phyloP scores from a whole-genome alignment of 2,888 invertebrate species.

The Acanthoscelides obtectus region DNA sequence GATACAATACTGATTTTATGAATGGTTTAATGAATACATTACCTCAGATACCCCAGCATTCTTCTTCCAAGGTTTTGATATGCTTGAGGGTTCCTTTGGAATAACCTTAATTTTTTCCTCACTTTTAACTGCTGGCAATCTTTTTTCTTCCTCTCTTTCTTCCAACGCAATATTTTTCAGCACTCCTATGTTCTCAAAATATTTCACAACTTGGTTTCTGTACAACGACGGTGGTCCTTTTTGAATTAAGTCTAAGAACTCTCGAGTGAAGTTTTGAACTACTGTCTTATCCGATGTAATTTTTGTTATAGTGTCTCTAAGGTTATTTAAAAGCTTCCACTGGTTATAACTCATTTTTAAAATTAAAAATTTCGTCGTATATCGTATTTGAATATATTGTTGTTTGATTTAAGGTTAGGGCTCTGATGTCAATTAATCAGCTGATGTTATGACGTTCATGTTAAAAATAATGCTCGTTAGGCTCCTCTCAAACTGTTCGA shows the following conservation, averaged over 20 bases:
- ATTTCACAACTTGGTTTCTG: slow-evolving; percentile 30
- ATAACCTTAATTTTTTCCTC: background rate
- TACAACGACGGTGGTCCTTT: slow-evolving; percentile 41
- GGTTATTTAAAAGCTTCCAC: slow-evolving; percentile 46
- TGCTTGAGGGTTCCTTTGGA: background rate
- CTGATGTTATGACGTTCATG: background rate
- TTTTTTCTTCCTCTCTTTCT: slow-evolving; percentile 3
- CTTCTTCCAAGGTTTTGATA: background rate
- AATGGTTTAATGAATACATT: background rate
- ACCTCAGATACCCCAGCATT: background rate
- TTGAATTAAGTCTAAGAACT: slow-evolving; percentile 47
- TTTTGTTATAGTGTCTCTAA: slow-evolving; percentile 47
- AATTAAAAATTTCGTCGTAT: background rate
- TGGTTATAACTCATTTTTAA: slow-evolving; percentile 34
- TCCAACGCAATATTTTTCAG: background rate
- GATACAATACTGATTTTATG: background rate
- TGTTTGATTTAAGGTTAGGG: background rate
- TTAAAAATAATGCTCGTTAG: too few relatives aligned
- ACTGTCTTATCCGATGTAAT: slow-evolving; percentile 45
- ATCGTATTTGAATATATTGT: background rate
- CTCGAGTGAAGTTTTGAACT: slow-evolving; percentile 45
- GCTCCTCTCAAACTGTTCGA: too few relatives aligned
- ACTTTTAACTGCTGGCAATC: slow-evolving; percentile 29
- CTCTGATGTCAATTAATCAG: background rate
- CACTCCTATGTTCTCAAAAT: slow-evolving; percentile 23